Evolutionary conservation across 2,797 vertebrate species (phyloP), one percentile per base, ranked within the genome.

Genomic region (Agapornis canus): DNA sequence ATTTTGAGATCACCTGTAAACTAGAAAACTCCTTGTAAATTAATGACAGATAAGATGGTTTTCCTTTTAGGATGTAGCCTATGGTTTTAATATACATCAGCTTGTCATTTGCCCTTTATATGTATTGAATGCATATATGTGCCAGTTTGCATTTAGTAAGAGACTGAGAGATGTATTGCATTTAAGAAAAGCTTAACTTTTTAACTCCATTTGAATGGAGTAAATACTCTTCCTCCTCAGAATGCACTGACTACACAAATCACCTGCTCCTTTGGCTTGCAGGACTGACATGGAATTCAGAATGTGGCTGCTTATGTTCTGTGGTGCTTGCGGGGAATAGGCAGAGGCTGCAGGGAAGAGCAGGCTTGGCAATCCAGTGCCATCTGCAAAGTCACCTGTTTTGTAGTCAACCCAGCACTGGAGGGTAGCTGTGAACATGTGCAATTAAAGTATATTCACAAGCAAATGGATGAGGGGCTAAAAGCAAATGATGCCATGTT

Each of bases 321-420:
- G 35, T 47, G 5, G n/a, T 11, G 23, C 39, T 12, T 5, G 1
- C 3, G 17, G 29, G 75, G 22, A 20, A 11, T 4, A n/a, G 39
- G 45, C 39, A 22, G 13, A 18, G 2, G 1, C 20, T n/a, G 14
- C 45, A 40, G 32, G 1, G 1, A 42, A 8, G 21, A 26, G 21
- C 78, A 40, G 65, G 10, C 45, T 17, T 27, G 40, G 56, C 52
- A 37, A 1, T 19, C 19, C 56, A 3, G 9, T 29, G 35, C 68
- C 8, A 0, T 39, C 43, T 61, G 20, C 42, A 14, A 37, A 32
- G 26, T 37, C 71, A 60, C 35, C 79, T 59, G 4, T n/a, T 45
- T 31, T 13, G 4, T 5, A 35, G 45, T 15, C 42, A 66, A 1
- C 17, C 27, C 64, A 9, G 2, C 19, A 1, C 26, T 2, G 19